Conservation (phyloP, 2,797 vertebrate genomes). For the Lagocephalus sceleratus region DNA sequence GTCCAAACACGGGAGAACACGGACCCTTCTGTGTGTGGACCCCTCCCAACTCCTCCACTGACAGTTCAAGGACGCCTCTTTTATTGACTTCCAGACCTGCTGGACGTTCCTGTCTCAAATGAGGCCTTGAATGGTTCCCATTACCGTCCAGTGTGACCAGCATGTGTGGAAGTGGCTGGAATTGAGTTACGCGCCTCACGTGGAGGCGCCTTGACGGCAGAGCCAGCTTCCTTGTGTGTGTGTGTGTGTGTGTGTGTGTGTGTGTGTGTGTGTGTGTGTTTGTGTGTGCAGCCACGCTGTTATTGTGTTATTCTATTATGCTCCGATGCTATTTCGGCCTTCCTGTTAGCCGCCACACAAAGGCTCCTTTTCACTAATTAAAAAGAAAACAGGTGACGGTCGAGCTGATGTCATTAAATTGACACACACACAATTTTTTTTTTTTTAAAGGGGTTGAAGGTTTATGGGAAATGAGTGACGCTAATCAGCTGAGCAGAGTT, state of each 20-base stretch:
- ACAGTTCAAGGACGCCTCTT: too few species aligned
- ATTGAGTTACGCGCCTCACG: constrained; percentile 59
- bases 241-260: constrained; percentile 17
- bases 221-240: constrained; percentile 16
- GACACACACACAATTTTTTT: too few species aligned
- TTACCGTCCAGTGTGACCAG: constrained; percentile 15
- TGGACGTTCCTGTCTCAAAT: constrained; percentile 8
- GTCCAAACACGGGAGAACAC: too few species aligned
- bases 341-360: constrained; percentile 30
- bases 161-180: constrained; percentile 28
- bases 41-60: too few species aligned
- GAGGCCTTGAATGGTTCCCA: constrained; percentile 29
- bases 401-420: constrained; percentile 7
- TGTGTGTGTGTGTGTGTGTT: too few species aligned
- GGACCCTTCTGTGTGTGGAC: too few species aligned
- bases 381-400: constrained; percentile 13
- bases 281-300: constrained; percentile 39
- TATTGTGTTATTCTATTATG: constrained; percentile 66
- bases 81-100: constrained; percentile 4
- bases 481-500: not conserved
- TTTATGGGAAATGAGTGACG: too few species aligned
- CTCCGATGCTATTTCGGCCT: constrained; percentile 22
- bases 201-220: constrained; percentile 34
- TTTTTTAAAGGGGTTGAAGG: too few species aligned
- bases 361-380: constrained; percentile 28